Percentiles rank a stretch among this genome's conserved stretches.
phyloP scores from a whole-genome alignment of 2,888 invertebrate genomes.

The Brenthis daphne region DNA sequence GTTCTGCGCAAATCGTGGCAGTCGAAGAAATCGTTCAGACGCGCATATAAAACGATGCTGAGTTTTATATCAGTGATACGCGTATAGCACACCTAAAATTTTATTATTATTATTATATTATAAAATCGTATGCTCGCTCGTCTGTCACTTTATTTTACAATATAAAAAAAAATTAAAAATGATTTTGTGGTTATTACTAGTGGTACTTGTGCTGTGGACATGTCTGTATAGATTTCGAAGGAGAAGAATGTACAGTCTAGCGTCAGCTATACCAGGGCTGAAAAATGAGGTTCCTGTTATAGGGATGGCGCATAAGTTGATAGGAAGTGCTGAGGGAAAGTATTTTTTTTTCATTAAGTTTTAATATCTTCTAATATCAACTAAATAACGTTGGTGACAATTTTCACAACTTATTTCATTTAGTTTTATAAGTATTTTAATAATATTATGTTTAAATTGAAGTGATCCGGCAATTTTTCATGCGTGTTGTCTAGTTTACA shows the following conservation, averaged over 20 bases:
- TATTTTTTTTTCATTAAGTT: background rate
- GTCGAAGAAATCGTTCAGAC: conserved; percentile 44
- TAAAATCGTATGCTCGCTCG: conserved; percentile 17
- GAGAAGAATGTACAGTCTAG: conserved; percentile 59
- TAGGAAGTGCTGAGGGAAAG: conserved; percentile 62
- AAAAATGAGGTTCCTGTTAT: conserved; percentile 52
- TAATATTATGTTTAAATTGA: no score
- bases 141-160: conserved; percentile 12
- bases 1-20: conserved; percentile 45
- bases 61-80: conserved; percentile 35
- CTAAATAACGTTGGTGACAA: no score
- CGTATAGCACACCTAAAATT: conserved; percentile 15
- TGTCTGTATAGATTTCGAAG: conserved; percentile 53
- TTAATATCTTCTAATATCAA: no score
- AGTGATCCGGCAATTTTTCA: no score
- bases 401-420: no score
- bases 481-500: no score
- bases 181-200: conserved; percentile 1
- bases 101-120: no score
- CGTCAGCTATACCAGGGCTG: conserved; percentile 47
- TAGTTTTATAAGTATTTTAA: no score
- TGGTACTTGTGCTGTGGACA: conserved; percentile 49
- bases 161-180: background rate
- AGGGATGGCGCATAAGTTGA: conserved; percentile 54
- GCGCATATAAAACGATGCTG: conserved; percentile 40